phyloP scores from a whole-genome alignment of 2,797 vertebrate genomes.

The Gobionotothen gibberifrons region DNA sequence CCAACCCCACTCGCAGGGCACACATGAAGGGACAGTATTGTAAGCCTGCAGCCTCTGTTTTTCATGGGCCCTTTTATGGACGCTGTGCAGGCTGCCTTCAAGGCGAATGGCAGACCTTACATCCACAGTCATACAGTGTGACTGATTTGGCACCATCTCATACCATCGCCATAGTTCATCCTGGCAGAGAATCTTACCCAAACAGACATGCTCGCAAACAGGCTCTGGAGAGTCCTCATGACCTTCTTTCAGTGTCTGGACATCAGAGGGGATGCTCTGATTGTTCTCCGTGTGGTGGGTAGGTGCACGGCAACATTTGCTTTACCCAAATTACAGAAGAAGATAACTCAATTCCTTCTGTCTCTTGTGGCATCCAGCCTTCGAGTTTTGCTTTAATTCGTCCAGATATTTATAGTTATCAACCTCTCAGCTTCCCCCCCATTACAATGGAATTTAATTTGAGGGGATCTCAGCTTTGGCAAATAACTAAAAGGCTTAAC shows the following conservation, averaged over 20 bases:
- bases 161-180: conserved; percentile 1
- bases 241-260: conserved; percentile 34
- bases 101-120: conserved; percentile 21
- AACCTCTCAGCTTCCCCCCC: neutral
- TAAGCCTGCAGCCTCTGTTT: conserved; percentile 35
- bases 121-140: conserved; percentile 5
- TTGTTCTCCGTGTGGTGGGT: conserved; percentile 4
- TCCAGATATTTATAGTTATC: conserved; percentile 1
- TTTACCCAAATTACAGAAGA: conserved; percentile 4
- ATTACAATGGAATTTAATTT: neutral
- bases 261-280: conserved; percentile 24
- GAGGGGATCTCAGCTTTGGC: neutral
- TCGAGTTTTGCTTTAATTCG: neutral
- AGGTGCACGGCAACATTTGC: conserved; percentile 2
- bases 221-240: conserved; percentile 29
- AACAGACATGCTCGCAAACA: conserved; percentile 30
- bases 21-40: conserved; percentile 21
- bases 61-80: conserved; percentile 17
- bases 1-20: neutral
- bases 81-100: conserved; percentile 39
- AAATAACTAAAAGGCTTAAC: neutral
- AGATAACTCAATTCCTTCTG: neutral
- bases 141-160: conserved; percentile 27
- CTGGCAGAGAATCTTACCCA: conserved; percentile 34
- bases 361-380: neutral